phyloP scores from a whole-genome alignment of 1,140 invertebrate genomes.

The Hylaeus anthracinus region DNA sequence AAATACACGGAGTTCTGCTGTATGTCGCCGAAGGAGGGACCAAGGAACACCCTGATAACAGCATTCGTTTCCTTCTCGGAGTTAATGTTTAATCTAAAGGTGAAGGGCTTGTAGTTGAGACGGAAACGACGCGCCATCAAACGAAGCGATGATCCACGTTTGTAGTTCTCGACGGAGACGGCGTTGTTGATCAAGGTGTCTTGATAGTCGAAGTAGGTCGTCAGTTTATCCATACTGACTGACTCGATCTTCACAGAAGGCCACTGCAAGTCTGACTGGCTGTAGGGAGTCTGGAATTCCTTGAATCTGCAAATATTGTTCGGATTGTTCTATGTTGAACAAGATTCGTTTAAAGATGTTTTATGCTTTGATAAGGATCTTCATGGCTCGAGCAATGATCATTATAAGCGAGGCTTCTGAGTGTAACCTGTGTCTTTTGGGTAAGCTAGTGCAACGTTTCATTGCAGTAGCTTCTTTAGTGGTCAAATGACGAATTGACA shows the following conservation, averaged over 20 bases:
- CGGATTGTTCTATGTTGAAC: too few species aligned
- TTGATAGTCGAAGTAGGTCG: conserved; percentile 81
- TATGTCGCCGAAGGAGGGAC: conserved; percentile 75
- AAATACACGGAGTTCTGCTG: conserved; percentile 63
- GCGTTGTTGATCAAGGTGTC: conserved; percentile 77
- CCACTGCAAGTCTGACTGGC: conserved; percentile 80
- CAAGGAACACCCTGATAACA: conserved; percentile 77
- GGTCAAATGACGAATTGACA: too few species aligned
- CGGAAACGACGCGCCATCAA: conserved; percentile 79
- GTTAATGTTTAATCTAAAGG: conserved; percentile 80
- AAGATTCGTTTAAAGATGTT: too few species aligned
- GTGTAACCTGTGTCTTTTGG: too few species aligned
- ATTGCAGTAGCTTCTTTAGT: too few species aligned
- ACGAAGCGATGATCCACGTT: conserved; percentile 70
- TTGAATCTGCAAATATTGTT: conserved; percentile 70
- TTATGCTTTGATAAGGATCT: too few species aligned
- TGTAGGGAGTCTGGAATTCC: conserved; percentile 71
- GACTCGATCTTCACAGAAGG: conserved; percentile 84
- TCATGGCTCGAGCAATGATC: too few species aligned
- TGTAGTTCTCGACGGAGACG: conserved; percentile 75
- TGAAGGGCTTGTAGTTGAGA: conserved; percentile 86
- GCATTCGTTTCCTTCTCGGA: conserved; percentile 79
- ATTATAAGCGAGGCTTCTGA: too few species aligned
- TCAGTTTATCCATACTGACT: conserved; percentile 83
- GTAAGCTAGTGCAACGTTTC: too few species aligned